A percentile compares a stretch with the other conserved stretches of the same genome.
These are phyloP conservation scores for Hydrozoanthus gracilis DNA, from an alignment of 92 coral and sea anemone genomes.

Conservation along the genomic window DNA sequence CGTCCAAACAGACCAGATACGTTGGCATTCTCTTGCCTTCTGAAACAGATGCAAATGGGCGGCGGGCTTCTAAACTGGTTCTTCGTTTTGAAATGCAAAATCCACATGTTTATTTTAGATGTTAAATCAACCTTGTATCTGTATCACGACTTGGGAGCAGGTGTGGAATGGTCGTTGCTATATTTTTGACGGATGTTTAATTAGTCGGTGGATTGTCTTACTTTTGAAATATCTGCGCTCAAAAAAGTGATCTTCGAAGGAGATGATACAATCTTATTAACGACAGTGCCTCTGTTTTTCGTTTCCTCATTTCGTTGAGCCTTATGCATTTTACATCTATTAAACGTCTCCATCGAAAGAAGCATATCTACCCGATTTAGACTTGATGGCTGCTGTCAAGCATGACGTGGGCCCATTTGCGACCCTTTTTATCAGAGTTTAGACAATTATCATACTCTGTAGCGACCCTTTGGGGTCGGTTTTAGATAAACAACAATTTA, in stretches of 20 bases:
- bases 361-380: neutral
- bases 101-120: constrained; percentile 31
- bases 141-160: constrained; percentile 4
- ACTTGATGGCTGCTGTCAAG: neutral
- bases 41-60: neutral
- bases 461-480: neutral
- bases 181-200: constrained; percentile 21
- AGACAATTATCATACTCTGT: neutral
- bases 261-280: neutral
- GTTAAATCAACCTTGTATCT: neutral
- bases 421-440: neutral
- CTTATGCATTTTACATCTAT: neutral
- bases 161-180: neutral
- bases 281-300: neutral
- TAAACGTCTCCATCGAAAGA: neutral
- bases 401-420: neutral
- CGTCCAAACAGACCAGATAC: neutral
- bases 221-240: neutral
- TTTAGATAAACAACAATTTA: no score
- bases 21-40: neutral
- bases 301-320: neutral
- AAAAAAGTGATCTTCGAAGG: neutral
- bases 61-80: neutral
- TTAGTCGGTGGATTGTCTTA: neutral
- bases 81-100: neutral